These are phyloP conservation scores for Masticophis lateralis DNA, from an alignment of 2,797 vertebrate genomes.

Conservation along the genomic window DNA sequence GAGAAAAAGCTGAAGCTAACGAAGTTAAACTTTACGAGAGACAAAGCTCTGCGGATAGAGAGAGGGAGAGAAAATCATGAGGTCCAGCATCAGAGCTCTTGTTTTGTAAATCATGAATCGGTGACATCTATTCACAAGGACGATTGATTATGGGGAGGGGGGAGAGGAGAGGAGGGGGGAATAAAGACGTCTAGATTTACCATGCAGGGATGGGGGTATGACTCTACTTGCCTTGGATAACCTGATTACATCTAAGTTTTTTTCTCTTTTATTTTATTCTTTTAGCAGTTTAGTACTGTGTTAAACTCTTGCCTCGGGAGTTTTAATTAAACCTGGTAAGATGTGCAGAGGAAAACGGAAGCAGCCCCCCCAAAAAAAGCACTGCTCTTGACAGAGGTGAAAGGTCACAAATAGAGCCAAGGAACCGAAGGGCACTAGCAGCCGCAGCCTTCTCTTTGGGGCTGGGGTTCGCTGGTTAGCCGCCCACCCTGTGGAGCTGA, in stretches of 20 bases:
- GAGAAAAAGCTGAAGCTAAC: slow-evolving; percentile 68
- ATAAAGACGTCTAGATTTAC: slow-evolving; percentile 78
- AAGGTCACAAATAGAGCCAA: slow-evolving; percentile 68
- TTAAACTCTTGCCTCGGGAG: slow-evolving; percentile 68
- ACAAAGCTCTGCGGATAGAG: slow-evolving; percentile 66
- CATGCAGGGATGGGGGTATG: slow-evolving; percentile 82
- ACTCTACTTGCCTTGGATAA: slow-evolving; percentile 83
- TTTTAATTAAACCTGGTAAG: slow-evolving; percentile 80
- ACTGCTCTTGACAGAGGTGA: slow-evolving; percentile 73
- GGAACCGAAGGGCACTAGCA: slow-evolving; percentile 87
- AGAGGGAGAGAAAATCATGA: slow-evolving; percentile 69
- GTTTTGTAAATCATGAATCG: slow-evolving; percentile 65
- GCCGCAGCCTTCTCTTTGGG: slow-evolving; percentile 97
- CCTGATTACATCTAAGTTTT: slow-evolving; percentile 83
- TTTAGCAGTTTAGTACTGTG: slow-evolving; percentile 74
- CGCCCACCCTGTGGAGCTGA: slow-evolving; percentile 94
- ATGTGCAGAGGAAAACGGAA: slow-evolving; percentile 77
- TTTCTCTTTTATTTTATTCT: slow-evolving; percentile 43
- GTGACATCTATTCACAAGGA: slow-evolving; percentile 77
- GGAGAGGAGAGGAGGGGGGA: neutral
- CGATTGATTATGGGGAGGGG: slow-evolving; percentile 59
- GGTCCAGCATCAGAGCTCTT: slow-evolving; percentile 75
- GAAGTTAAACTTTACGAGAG: slow-evolving; percentile 73
- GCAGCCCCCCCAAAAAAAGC: slow-evolving; percentile 68
- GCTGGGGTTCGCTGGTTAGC: slow-evolving; percentile 97